Conservation (phyloP, 2,113 vertebrate genomes). For the Centropus bengalensis region DNA sequence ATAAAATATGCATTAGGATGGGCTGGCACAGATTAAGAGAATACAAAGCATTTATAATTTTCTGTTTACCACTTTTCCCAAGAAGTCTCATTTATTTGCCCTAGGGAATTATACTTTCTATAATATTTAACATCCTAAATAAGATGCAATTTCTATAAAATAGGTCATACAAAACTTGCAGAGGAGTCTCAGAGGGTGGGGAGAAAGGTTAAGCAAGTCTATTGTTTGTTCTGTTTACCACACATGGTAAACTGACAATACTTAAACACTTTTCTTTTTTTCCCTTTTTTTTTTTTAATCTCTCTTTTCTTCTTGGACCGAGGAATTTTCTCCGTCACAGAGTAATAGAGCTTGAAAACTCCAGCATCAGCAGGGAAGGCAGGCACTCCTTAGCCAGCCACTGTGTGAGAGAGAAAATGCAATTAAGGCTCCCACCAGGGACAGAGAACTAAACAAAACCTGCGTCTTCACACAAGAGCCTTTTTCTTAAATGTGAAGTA, state of each 20-base stretch:
- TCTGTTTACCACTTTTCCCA: slow-evolving; percentile 60
- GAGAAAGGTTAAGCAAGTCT: slow-evolving; percentile 51
- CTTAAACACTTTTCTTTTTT: slow-evolving; percentile 69
- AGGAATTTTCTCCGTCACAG: slow-evolving; percentile 82
- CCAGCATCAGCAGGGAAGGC: slow-evolving; percentile 85
- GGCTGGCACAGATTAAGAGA: slow-evolving; percentile 54
- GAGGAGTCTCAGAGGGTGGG: slow-evolving; percentile 21
- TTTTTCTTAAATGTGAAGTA: slow-evolving; percentile 80
- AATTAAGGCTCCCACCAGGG: slow-evolving; percentile 90
- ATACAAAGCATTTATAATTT: slow-evolving; percentile 52
- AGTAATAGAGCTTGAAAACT: slow-evolving; percentile 85
- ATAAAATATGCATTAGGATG: slow-evolving; percentile 60
- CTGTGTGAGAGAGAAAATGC: slow-evolving; percentile 87
- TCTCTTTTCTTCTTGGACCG: slow-evolving; percentile 78
- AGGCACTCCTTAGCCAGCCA: slow-evolving; percentile 81
- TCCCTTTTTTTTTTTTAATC: slow-evolving; percentile 36
- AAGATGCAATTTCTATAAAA: slow-evolving; percentile 56
- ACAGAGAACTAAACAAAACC: slow-evolving; percentile 84
- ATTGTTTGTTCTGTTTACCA: slow-evolving; percentile 73
- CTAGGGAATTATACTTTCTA: slow-evolving; percentile 24
- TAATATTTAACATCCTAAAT: slow-evolving; percentile 64
- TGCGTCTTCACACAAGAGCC: slow-evolving; percentile 83
- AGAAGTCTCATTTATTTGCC: slow-evolving; percentile 60
- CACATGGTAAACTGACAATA: slow-evolving; percentile 72
- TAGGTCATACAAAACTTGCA: slow-evolving; percentile 56